Base-by-base conservation (phyloP, 35 echinoderm and acorn worm genomes). In the Holothuria glaberrima region DNA sequence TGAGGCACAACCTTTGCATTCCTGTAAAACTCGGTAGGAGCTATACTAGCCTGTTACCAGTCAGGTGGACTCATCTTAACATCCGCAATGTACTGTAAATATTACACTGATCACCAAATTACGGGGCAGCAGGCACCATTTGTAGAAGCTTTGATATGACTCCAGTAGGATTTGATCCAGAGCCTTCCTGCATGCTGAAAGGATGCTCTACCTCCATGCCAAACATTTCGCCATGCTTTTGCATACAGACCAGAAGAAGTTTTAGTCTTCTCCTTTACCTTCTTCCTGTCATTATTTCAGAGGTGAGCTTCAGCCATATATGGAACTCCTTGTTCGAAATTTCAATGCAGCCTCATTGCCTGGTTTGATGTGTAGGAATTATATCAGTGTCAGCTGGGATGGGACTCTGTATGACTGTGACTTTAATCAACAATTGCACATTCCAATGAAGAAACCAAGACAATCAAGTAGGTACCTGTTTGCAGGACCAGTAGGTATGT, bases 341-440 rank as follows among this genome's bases (percentile, higher is more conserved):
- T 97, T 97, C 74, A 97, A 97, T 67, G 71, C 88, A 0, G 59
- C 45, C 5, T 86, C 92, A 0, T 34, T 97, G 16, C 21, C 71
- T 20, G 94, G 91, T 6, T 63, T 97, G 73, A 97, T 97, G 94
- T 97, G 94, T 63, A 80, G 91, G 10, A 97, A 97, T 66, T 87
- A 90, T 82, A 54, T 97, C 75, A 97, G 89, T 67, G 89, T 97
- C 3, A 86, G 86, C 30, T 97, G 89, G 88, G 89, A 97, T 33
- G 94, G 94, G 18, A 60, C 72, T 1, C 63, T 97, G 38, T 97
- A 86, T 84, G 94, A 97, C 67, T 97, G 94, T 44, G 94, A 97
- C 78, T 90, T 97, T 58, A 97, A 97, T 56, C 94, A 97, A 34
- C 94, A 97, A 48, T 67, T 97, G 33, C 92, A 97, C 70, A 62